These are phyloP conservation scores for Microcebus jonahi DNA, from an alignment of 2,113 vertebrate genomes.

Conservation along the genomic window DNA sequence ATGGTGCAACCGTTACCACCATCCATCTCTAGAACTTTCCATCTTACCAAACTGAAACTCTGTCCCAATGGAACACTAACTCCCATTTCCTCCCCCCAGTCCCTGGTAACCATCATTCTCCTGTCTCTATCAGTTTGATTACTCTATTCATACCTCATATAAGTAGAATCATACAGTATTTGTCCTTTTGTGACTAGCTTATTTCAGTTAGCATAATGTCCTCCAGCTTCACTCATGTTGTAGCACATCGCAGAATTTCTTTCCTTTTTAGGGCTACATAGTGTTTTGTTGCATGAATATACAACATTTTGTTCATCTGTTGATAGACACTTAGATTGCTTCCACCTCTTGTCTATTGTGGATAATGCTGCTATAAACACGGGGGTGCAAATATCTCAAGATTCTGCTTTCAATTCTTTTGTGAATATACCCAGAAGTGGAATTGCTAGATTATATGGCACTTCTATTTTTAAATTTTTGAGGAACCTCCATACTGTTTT, in stretches of 20 bases:
- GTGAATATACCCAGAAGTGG: not conserved
- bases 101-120: not conserved
- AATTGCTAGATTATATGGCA: not conserved
- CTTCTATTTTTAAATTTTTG: not conserved
- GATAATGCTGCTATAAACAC: not conserved
- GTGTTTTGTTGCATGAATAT: not conserved
- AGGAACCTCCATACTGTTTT: not conserved
- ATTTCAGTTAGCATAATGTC: not conserved
- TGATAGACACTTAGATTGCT: not conserved
- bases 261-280: not conserved
- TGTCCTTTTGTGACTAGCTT: not conserved
- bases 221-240: not conserved
- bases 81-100: fast-evolving
- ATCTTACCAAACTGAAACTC: not conserved
- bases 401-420: not conserved
- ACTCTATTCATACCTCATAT: not conserved
- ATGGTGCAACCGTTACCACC: not conserved
- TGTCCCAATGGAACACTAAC: not conserved
- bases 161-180: not conserved
- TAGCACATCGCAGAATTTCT: not conserved
- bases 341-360: not conserved
- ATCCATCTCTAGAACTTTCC: not conserved
- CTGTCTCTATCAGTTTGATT: not conserved
- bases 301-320: not conserved
- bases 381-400: not conserved